Evolutionary conservation across 1,140 invertebrate genomes (phyloP), one percentile per base, ranked within the genome.

Genomic region (Conus ventricosus): DNA sequence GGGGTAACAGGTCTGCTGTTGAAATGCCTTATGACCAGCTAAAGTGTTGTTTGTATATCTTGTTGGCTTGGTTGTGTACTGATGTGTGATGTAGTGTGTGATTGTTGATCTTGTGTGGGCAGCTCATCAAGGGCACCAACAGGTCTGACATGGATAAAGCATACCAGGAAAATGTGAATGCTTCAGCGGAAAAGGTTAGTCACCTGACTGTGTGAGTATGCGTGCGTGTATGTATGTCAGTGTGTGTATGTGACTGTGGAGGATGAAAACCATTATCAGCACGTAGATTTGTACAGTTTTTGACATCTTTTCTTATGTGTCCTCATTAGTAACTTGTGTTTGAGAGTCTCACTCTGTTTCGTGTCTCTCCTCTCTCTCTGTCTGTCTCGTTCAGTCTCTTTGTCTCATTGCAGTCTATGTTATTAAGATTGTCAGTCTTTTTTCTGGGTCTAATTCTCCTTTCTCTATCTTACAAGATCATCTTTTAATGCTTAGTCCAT

Each of bases 141-240:
- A 53, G n/a, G 23, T 53, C 27, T 78, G 85, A 78, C 75, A 57
- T 51, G 57, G 54, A 55, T n/a, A 55, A 23, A 53, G 85, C 80
- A 0, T 87, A 92, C 67, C 83, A 89, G 4, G 91, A 90, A 54
- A 91, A 89, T 83, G 88, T 92, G 23, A 80, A 88, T 20, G 90
- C 92, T n/a, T 75, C 92, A 7, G 89, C 92, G 27, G 92, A 93
- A 23, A 93, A 91, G 90, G 91, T 91, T 80, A 83, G 82, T 54
- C 6, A 20, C 15, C 51, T 75, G 71, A 20, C 8, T n/a, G 15
- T n/a, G 15, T 75, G 71, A 8, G 15, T 75, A 25, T n/a, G 71
- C n/a, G 17, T 78, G 76, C 1, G 76, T 78, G 76, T 7, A 17
- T 7, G 25, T 78, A n/a, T n/a, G n/a, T n/a, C n/a, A n/a, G n/a